phyloP scores from a whole-genome alignment of 2,797 vertebrate species.

The Lerista edwardsae region DNA sequence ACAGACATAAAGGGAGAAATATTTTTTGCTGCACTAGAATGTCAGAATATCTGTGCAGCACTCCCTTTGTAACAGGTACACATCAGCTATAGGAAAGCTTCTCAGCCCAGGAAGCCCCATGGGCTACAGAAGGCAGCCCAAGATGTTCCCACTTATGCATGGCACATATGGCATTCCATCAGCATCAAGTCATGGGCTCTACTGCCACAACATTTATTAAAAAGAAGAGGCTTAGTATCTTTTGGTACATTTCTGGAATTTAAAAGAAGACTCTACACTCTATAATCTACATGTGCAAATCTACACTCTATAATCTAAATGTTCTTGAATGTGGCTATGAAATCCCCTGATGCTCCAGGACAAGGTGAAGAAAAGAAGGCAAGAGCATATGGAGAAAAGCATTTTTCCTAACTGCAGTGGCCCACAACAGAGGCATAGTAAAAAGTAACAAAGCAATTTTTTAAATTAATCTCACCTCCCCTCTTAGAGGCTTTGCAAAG shows the following conservation, averaged over 20 bases:
- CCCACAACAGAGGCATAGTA: neutral
- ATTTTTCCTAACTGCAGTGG: fast-evolving
- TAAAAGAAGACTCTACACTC: too few species aligned
- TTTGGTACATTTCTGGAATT: neutral
- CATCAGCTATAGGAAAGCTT: neutral
- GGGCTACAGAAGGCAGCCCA: neutral
- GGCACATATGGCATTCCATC: neutral
- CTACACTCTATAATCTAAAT: too few species aligned
- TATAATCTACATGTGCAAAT: too few species aligned
- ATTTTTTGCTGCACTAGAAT: neutral
- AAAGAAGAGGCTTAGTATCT: neutral
- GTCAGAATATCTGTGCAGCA: neutral
- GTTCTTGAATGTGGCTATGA: neutral
- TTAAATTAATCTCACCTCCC: neutral
- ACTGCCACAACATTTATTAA: neutral
- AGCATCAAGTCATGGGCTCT: neutral
- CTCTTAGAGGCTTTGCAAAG: neutral
- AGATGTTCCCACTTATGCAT: neutral
- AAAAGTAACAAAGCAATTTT: neutral
- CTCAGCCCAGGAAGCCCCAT: neutral
- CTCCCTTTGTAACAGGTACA: neutral
- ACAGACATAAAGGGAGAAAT: neutral
- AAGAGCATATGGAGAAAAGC: neutral
- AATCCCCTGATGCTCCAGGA: neutral
- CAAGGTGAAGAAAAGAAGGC: neutral